Conservation (phyloP, 2,113 vertebrate species). For the Dromaius novaehollandiae region DNA sequence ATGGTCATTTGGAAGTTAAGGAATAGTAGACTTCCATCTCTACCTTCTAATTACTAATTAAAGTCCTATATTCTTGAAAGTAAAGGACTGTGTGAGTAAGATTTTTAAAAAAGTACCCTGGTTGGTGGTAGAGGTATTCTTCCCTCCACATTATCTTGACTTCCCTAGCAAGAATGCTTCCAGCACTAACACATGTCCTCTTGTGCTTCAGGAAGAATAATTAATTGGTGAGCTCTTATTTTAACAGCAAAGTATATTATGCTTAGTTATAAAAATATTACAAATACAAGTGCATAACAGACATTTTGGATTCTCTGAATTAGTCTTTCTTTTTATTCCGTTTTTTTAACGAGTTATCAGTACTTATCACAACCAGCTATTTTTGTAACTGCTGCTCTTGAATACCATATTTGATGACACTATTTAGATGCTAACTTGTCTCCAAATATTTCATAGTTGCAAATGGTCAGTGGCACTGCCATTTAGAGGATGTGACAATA, state of each 20-base stretch:
- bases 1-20: neutral
- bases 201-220: neutral
- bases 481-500: neutral
- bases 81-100: neutral
- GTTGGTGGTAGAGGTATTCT: neutral
- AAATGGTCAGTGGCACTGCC: neutral
- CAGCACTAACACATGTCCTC: neutral
- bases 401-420: neutral
- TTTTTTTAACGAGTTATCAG: neutral
- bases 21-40: neutral
- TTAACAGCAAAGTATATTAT: constrained; percentile 37
- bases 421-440: neutral
- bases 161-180: neutral
- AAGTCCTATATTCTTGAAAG: neutral
- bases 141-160: neutral
- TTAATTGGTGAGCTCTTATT: constrained; percentile 20
- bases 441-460: neutral
- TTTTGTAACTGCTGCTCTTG: neutral
- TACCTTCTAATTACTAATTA: neutral
- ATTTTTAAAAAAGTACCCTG: neutral
- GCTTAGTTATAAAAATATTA: constrained; percentile 12
- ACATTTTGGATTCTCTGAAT: neutral
- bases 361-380: neutral
- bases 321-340: neutral
- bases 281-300: constrained; percentile 20